Percentiles rank a stretch among this genome's conserved stretches.
Evolutionary conservation across 2,113 vertebrate genomes (phyloP).

Genomic region (Anser cygnoides): DNA sequence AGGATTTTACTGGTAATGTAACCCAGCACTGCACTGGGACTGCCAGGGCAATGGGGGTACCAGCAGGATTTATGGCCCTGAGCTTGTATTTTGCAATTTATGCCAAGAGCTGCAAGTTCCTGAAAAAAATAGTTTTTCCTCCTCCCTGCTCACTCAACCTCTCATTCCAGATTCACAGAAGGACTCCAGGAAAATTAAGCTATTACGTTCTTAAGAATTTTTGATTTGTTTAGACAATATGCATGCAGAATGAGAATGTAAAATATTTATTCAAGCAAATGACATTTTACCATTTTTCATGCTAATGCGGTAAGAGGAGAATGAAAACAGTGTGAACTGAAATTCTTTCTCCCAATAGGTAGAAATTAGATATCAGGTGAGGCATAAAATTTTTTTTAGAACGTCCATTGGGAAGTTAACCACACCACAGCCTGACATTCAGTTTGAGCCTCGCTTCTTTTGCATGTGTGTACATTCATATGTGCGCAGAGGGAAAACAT

Average conservation of each 20-base stretch:
- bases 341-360: not conserved
- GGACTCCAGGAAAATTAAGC: not conserved
- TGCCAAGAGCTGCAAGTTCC: not conserved
- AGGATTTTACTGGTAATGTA: not conserved
- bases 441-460: not conserved
- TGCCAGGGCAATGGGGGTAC: not conserved
- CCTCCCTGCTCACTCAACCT: not conserved
- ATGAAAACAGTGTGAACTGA: not conserved
- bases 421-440: not conserved
- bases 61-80: not conserved
- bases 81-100: not conserved
- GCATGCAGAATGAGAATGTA: not conserved
- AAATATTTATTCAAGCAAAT: constrained; percentile 43
- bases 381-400: not conserved
- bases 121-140: not conserved
- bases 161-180: not conserved
- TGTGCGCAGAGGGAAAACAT: not conserved
- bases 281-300: not conserved
- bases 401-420: constrained; percentile 25
- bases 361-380: not conserved
- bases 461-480: not conserved
- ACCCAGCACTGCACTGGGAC: not conserved
- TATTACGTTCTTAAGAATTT: not conserved
- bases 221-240: constrained; percentile 3
- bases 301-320: not conserved